These are phyloP conservation scores for Dasypogon diadema DNA, from an alignment of 2,888 invertebrate species.

Conservation along the genomic window DNA sequence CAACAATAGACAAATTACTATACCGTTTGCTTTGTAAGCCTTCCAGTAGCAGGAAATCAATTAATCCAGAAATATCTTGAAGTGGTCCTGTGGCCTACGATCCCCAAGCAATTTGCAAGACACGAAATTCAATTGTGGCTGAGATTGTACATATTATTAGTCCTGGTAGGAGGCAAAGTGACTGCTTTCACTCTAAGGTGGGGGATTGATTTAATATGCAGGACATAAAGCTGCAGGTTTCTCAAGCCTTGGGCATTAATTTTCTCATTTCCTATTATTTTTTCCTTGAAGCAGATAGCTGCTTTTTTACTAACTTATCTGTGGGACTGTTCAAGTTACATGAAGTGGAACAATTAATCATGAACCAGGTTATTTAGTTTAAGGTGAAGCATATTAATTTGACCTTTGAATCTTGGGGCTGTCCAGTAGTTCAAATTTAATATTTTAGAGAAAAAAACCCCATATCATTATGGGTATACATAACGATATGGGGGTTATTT, in stretches of 20 bases:
- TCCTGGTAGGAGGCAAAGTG: background rate
- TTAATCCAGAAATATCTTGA: conserved; percentile 47
- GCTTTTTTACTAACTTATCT: no score
- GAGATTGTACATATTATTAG: conserved; percentile 1
- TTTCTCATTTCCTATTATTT: conserved; percentile 21
- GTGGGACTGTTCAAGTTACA: no score
- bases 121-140: conserved; percentile 43
- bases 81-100: conserved; percentile 11
- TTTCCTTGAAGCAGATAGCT: no score
- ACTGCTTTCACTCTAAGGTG: background rate
- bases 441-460: no score
- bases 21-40: conserved; percentile 7
- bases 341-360: no score
- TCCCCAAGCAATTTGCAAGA: conserved; percentile 42
- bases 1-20: conserved; percentile 39
- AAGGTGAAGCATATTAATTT: no score
- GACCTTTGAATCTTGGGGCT: no score
- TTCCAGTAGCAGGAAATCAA: conserved; percentile 37
- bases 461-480: no score
- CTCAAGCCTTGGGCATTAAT: conserved; percentile 20
- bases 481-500: no score
- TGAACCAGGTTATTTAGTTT: no score
- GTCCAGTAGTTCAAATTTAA: no score
- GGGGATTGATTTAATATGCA: background rate
- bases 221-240: no score